phyloP scores from a whole-genome alignment of 2,888 invertebrate species.

The Agonopterix subpropinquella region DNA sequence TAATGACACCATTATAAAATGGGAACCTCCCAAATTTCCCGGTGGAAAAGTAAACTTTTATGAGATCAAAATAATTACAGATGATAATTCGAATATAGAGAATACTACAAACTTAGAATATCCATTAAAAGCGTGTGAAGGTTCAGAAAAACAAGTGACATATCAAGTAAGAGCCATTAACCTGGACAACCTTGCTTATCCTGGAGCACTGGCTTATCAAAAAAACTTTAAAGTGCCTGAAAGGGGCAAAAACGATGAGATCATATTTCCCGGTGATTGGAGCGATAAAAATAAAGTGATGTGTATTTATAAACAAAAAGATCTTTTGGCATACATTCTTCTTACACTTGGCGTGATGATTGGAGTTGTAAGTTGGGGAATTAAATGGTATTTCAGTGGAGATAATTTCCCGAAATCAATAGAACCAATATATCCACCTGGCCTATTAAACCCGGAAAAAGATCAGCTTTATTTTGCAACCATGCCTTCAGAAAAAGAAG shows the following conservation, averaged over 20 bases:
- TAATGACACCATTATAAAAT: conserved; percentile 48
- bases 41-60: conserved; percentile 76
- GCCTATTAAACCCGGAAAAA: conserved; percentile 70
- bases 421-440: conserved; percentile 80
- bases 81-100: conserved; percentile 35
- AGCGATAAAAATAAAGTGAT: conserved; percentile 46
- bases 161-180: conserved; percentile 63
- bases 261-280: conserved; percentile 55
- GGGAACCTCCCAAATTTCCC: conserved; percentile 65
- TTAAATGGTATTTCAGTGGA: conserved; percentile 62
- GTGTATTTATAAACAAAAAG: conserved; percentile 45
- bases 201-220: conserved; percentile 41
- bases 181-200: conserved; percentile 44
- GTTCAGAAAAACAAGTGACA: conserved; percentile 40
- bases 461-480: conserved; percentile 46
- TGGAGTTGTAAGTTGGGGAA: conserved; percentile 44
- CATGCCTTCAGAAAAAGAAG: conserved; percentile 40
- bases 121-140: conserved; percentile 44
- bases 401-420: conserved; percentile 79
- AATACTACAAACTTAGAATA: conserved; percentile 41
- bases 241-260: conserved; percentile 13
- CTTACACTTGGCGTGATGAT: conserved; percentile 42
- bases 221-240: conserved; percentile 30
- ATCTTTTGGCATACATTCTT: conserved; percentile 47
- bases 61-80: conserved; percentile 64